phyloP scores from a whole-genome alignment of 2,113 vertebrate species.

The Conger conger region DNA sequence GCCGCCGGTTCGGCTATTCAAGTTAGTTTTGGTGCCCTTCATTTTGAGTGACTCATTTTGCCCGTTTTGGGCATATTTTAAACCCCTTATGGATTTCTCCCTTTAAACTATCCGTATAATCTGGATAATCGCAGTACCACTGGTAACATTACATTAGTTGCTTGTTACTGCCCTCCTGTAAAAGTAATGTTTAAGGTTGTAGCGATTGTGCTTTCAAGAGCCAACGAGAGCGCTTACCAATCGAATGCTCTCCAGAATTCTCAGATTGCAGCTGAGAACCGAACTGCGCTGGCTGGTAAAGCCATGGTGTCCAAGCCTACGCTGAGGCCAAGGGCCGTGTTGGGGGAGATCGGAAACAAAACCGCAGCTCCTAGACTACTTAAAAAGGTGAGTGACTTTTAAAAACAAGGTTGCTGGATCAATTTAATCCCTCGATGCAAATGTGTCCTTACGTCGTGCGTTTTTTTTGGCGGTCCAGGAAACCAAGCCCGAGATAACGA shows the following conservation, averaged over 20 bases:
- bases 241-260: slow-evolving; percentile 51
- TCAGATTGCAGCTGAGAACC: slow-evolving; percentile 70
- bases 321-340: slow-evolving; percentile 61
- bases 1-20: no score
- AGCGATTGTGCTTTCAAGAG: not conserved
- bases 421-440: no score
- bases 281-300: slow-evolving; percentile 58
- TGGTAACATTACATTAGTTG: not conserved
- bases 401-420: not conserved
- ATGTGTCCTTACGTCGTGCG: no score
- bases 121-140: no score
- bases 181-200: not conserved
- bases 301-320: slow-evolving; percentile 38
- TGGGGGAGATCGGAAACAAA: slow-evolving; percentile 75
- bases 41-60: no score
- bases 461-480: slow-evolving; percentile 29
- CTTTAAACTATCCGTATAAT: no score
- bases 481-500: slow-evolving; percentile 50
- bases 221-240: not conserved
- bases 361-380: slow-evolving; percentile 29
- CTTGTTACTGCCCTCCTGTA: not conserved
- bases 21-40: no score
- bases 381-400: slow-evolving; percentile 57
- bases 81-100: no score
- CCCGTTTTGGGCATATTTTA: no score